These are phyloP conservation scores for Cremastinae sp. DNA, from an alignment of 2,888 invertebrate genomes.

Conservation along the genomic window DNA sequence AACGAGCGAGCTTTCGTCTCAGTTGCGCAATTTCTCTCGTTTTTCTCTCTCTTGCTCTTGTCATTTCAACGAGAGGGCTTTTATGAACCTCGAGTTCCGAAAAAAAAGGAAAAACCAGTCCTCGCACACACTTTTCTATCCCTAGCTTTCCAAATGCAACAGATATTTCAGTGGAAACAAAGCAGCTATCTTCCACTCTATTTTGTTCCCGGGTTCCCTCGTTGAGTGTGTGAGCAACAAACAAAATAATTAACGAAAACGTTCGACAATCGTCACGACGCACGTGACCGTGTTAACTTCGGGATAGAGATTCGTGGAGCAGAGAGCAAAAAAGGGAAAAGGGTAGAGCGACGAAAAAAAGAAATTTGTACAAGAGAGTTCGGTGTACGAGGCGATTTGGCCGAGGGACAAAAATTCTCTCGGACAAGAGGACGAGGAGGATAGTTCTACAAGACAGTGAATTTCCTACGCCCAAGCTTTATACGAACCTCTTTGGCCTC, in stretches of 20 bases:
- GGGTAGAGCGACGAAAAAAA: not conserved
- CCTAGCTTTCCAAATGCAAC: constrained; percentile 14
- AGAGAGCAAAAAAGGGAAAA: not conserved
- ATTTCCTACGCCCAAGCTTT: constrained; percentile 46
- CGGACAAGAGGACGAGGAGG: constrained; percentile 37
- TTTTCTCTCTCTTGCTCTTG: constrained; percentile 29
- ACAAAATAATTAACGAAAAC: constrained; percentile 44
- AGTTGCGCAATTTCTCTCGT: constrained; percentile 53
- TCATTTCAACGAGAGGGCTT: constrained; percentile 44
- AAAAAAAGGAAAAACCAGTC: constrained; percentile 19
- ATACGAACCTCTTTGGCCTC: constrained; percentile 26
- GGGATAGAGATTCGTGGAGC: not conserved
- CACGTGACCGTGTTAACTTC: constrained; percentile 25
- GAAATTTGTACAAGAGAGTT: not conserved
- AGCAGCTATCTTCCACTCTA: not conserved
- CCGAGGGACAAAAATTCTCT: constrained; percentile 46
- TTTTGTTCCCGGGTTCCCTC: constrained; percentile 3
- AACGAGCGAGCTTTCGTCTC: constrained; percentile 61
- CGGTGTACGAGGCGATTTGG: constrained; percentile 35
- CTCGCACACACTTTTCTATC: constrained; percentile 17
- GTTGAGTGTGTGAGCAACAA: not conserved
- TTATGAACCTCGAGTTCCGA: constrained; percentile 42
- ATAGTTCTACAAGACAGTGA: constrained; percentile 56
- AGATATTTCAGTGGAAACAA: constrained; percentile 45
- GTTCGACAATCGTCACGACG: constrained; percentile 30